Evolutionary conservation across 2,797 vertebrate species (phyloP).

Genomic region (Megalops cyprinoides): DNA sequence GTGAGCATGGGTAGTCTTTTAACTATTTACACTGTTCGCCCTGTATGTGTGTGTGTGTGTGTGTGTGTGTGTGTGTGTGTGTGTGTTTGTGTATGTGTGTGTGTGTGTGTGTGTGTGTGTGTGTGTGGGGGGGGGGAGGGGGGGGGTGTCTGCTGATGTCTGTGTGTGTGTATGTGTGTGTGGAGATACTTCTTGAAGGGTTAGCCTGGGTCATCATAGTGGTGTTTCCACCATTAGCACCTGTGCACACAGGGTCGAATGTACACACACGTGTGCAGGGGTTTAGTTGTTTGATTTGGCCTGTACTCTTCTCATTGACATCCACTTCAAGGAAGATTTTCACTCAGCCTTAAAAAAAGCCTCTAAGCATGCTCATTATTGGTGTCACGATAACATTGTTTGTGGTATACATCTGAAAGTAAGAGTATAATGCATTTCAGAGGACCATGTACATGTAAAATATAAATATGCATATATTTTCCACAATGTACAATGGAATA

Average conservation of each 20-base stretch:
- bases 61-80: not conserved
- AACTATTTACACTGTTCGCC: constrained; percentile 5
- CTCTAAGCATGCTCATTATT: too few species aligned
- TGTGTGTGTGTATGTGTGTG: not conserved
- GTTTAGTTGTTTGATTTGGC: too few species aligned
- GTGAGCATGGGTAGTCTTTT: not conserved
- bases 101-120: not conserved
- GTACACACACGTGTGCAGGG: not conserved
- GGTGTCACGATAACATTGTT: too few species aligned
- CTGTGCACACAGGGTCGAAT: not conserved
- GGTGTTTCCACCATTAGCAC: constrained; percentile 10
- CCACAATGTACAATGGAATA: not conserved
- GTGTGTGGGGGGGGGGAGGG: not conserved
- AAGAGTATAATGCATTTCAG: not conserved
- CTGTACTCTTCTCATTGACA: too few species aligned
- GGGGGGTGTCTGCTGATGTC: not conserved
- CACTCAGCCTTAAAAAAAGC: too few species aligned
- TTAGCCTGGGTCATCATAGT: constrained; percentile 10
- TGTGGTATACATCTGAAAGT: not conserved
- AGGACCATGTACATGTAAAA: not conserved
- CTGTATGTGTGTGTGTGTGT: not conserved
- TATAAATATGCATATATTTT: not conserved
- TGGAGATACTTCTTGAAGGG: not conserved
- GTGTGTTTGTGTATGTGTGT: constrained; percentile 1
- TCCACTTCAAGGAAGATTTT: too few species aligned